Evolutionary conservation across 1,140 invertebrate genomes (phyloP).

Genomic region (Scylla paramamosain): DNA sequence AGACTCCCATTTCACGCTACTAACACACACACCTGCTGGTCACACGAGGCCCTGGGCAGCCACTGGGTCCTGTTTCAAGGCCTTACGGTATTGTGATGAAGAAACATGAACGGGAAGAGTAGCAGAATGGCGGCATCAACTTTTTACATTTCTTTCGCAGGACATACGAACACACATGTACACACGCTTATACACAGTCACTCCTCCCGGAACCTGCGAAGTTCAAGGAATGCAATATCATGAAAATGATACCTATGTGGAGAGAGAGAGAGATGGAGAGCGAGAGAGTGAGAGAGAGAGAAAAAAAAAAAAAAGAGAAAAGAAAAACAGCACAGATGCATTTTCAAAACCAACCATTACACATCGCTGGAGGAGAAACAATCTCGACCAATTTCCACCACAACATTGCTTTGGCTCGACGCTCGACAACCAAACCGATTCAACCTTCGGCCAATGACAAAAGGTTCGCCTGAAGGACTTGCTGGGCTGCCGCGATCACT

Average conservation of each 20-base stretch:
- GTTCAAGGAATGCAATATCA: no score
- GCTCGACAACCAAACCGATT: neutral
- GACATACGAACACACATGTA: no score
- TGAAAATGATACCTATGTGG: no score
- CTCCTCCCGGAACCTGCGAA: no score
- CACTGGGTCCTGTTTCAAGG: no score
- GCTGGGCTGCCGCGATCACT: neutral
- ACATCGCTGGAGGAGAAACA: neutral
- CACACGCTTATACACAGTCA: no score
- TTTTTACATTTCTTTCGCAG: neutral
- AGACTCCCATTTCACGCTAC: no score
- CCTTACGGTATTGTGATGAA: neutral
- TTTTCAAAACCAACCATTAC: neutral
- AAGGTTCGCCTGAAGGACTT: constrained; percentile 8
- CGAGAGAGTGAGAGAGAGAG: no score
- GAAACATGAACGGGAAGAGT: neutral
- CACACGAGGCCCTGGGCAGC: no score
- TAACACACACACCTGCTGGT: no score
- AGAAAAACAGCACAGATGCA: neutral
- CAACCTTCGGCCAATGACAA: neutral
- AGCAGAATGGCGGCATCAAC: neutral
- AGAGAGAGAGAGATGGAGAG: no score
- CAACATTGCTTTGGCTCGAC: neutral
- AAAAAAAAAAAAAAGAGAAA: neutral
- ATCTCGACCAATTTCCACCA: neutral